Evolutionary conservation across 2,797 vertebrate genomes (phyloP), one percentile per base, ranked within the genome.

Genomic region (Spinus olivaceus): DNA sequence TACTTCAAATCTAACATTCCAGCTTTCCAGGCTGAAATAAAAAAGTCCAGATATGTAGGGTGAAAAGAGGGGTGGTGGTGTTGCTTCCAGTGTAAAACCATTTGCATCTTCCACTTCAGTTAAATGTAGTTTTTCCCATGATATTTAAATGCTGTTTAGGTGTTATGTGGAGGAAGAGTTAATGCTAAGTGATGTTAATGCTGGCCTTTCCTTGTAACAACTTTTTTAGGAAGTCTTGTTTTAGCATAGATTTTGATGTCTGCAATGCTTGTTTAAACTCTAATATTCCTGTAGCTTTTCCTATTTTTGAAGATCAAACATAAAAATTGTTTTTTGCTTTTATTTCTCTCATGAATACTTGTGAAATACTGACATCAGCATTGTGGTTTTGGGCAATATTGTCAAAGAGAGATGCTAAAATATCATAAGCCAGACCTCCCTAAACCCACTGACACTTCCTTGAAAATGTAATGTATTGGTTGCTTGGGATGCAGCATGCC

Each of bases 291-390:
- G 49, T 28, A 65, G 51, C 9, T 70, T 90, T 88, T 39, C 41
- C 35, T 9, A 16, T 61, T 92, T 85, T 82, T 93, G 9, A 80
- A 70, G 28, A 16, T 53, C 49, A 91, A 79, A 10, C 21, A 27
- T 32, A 63, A 14, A 20, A 44, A 51, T 37, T 37, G 5, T 70
- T 91, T 82, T 39, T 80, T 85, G 53, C 37, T 85, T 92, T 91
- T 85, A 80, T 92, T 91, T 91, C 41, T 80, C 42, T 92, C 27
- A 20, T 77, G 67, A 80, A 61, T 81, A 59, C 39, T 87, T 91
- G 65, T 78, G 72, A 92, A 93, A 74, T 42, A 57, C 50, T 85
- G 79, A 74, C 30, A 65, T 71, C 67, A 66, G 13, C 46, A 53
- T 61, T 60, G 46, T 67, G 49, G 14, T 28, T 94, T 74, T 64